Evolutionary conservation across 1,140 invertebrate species (phyloP).

Genomic region (Colletes gigas): DNA sequence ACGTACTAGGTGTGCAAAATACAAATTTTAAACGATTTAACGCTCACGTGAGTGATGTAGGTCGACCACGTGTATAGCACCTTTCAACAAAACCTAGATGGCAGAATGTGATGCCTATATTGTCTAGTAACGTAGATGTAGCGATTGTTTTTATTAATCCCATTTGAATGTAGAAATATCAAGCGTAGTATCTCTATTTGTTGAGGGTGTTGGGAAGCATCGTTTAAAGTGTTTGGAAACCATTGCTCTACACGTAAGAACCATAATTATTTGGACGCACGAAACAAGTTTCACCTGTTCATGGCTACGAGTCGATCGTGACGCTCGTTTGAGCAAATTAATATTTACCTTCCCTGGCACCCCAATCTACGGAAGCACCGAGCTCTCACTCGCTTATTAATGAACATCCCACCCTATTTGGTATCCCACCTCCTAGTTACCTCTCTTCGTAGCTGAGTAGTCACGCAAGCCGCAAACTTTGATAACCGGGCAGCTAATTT

Average conservation of each 20-base stretch:
- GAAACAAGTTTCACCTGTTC: constrained; percentile 47
- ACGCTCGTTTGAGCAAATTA: constrained; percentile 78
- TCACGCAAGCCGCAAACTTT: constrained; percentile 81
- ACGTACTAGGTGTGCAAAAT: no score
- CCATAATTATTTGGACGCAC: constrained; percentile 37
- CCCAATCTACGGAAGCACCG: constrained; percentile 69
- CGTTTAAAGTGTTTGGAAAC: no score
- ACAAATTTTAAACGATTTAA: no score
- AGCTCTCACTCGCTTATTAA: constrained; percentile 80
- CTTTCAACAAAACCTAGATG: no score
- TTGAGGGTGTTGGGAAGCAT: no score
- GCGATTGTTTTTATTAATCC: no score
- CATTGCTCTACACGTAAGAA: constrained; percentile 21
- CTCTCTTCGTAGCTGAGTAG: constrained; percentile 61
- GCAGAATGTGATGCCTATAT: no score
- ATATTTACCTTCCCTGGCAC: constrained; percentile 79
- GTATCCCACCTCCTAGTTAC: constrained; percentile 44
- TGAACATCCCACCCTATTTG: constrained; percentile 74
- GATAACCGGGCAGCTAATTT: constrained; percentile 81
- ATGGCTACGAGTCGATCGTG: constrained; percentile 65
- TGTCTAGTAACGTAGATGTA: no score
- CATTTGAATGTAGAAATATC: no score
- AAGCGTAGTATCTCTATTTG: no score
- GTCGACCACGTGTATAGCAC: no score
- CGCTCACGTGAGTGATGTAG: no score